Base-by-base conservation (phyloP, 2,888 invertebrate genomes). In the Sericinus montela region DNA sequence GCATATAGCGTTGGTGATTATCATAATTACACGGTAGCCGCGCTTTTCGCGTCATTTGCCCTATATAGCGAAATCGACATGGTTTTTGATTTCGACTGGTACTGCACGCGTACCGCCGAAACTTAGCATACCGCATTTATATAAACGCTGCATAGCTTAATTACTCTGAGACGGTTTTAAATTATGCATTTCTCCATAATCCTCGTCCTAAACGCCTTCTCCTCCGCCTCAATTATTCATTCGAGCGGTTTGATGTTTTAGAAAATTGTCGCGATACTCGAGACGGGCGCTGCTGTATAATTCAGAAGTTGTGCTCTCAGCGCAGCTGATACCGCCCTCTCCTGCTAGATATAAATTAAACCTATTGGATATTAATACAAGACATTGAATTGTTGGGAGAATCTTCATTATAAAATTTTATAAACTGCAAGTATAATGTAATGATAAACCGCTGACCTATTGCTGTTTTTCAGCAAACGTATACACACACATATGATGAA, bases 101-200 rank as follows among this genome's bases (percentile, higher is more conserved):
- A 50, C 48, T 48, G 54, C 46, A 40, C 54, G 41, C 52, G 55
- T 56, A 55, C 55, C 54, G 48, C 45, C 54, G 35, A 34, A 48
- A 42, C 56, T 35, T 45, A 43, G 45, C 54, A n/a, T n/a, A n/a
- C n/a, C n/a, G 45, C 47, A 40, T 51, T 69, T 15, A 65, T 65
- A 64, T 70, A 69, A n/a, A 66, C 68, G 63, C 63, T 65, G 68
- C 69, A 70, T 72, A 70, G 69, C 65, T 75, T 71, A 77, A 75
- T 75, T 72, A 71, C 79, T 75, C 70, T 64, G 76, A 79, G 77
- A 75, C 64, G 73, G 72, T 82, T 80, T 84, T 88, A 84, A 86
- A 85, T 85, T 86, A 87, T 88, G 83, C 83, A 85, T 82, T 78
- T 80, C 76, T 82, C 81, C 73, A 84, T 87, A 88, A 86, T 85